phyloP scores from a whole-genome alignment of 2,888 invertebrate species.

The Amphipoea lucens region DNA sequence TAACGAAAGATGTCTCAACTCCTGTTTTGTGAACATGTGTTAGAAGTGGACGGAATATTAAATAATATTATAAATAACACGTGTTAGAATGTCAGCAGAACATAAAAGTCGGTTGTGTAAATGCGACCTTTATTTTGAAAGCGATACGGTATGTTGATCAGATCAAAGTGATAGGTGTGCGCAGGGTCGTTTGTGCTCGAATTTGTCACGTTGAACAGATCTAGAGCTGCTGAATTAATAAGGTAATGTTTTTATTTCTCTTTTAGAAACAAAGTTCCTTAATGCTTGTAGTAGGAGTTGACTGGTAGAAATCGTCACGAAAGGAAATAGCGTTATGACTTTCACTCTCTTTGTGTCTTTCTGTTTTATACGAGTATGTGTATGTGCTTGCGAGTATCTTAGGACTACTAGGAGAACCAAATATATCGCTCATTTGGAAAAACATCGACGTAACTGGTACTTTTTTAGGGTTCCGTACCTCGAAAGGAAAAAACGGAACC shows the following conservation, averaged over 20 bases:
- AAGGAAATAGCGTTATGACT: not conserved
- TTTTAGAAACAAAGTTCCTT: not conserved
- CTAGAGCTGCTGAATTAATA: not conserved
- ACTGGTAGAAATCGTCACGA: not conserved
- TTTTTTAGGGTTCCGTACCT: too few species aligned
- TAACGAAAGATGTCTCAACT: constrained; percentile 49
- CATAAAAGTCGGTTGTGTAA: constrained; percentile 57
- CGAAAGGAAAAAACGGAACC: too few species aligned
- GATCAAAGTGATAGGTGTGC: constrained; percentile 46
- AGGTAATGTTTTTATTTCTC: not conserved
- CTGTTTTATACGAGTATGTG: not conserved
- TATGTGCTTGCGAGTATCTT: constrained; percentile 77
- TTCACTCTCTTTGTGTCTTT: not conserved
- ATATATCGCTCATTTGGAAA: constrained; percentile 70
- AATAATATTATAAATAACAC: constrained; percentile 29
- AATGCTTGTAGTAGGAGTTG: not conserved
- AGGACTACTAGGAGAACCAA: constrained; percentile 95
- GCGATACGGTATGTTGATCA: constrained; percentile 56
- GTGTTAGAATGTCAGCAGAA: constrained; percentile 60
- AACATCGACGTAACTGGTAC: too few species aligned
- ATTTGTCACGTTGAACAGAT: constrained; percentile 37
- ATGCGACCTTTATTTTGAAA: constrained; percentile 58
- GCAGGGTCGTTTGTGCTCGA: constrained; percentile 48
- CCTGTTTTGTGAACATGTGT: constrained; percentile 21
- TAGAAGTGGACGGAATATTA: constrained; percentile 40